phyloP scores from a whole-genome alignment of 2,797 vertebrate genomes.

The Hippocampus kuda region DNA sequence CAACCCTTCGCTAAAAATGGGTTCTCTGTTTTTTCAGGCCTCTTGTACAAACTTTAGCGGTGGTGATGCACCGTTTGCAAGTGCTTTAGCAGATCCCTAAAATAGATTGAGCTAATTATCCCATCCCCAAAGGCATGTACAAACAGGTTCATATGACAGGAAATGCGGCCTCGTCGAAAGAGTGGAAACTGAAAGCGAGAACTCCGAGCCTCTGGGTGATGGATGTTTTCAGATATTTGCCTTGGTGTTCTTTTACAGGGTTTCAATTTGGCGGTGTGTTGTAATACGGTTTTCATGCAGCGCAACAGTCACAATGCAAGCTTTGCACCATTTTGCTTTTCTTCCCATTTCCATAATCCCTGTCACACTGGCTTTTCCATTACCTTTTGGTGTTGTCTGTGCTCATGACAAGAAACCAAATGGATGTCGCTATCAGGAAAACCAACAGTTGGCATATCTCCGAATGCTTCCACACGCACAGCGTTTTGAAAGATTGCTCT shows the following conservation, averaged over 20 bases:
- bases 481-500: conserved; percentile 46
- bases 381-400: conserved; percentile 46
- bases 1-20: conserved; percentile 43
- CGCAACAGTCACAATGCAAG: conserved; percentile 14
- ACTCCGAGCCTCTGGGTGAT: conserved; percentile 21
- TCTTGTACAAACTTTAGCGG: conserved; percentile 47
- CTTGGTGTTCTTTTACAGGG: conserved; percentile 11
- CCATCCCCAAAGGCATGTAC: conserved; percentile 37
- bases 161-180: conserved; percentile 11
- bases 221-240: conserved; percentile 33
- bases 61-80: conserved; percentile 37
- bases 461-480: conserved; percentile 24
- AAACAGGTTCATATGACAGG: conserved; percentile 39
- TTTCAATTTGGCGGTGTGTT: conserved; percentile 20
- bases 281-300: conserved; percentile 15
- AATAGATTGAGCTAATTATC: conserved; percentile 58
- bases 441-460: conserved; percentile 20
- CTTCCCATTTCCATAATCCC: conserved; percentile 55
- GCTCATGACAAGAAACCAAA: conserved; percentile 57
- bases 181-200: conserved; percentile 19
- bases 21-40: conserved; percentile 45
- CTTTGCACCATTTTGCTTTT: conserved; percentile 37
- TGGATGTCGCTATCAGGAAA: conserved; percentile 49
- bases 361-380: conserved; percentile 35
- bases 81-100: conserved; percentile 38